Evolutionary conservation across 1,140 invertebrate genomes (phyloP).

Genomic region (Aphidius gifuensis): DNA sequence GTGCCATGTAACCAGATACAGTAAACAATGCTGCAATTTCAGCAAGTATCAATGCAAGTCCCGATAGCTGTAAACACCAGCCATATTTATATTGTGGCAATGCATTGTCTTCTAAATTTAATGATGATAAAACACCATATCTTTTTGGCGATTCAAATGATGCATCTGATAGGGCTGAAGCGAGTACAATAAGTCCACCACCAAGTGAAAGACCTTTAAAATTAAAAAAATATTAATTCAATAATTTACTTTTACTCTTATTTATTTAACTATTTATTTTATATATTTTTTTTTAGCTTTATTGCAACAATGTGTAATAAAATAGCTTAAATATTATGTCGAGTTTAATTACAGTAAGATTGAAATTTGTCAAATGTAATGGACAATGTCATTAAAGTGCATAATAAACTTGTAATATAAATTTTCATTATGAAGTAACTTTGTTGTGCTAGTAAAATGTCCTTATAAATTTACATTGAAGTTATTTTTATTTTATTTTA

Average conservation of each 20-base stretch:
- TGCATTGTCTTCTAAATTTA: conserved; percentile 43
- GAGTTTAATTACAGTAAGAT: no score
- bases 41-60: conserved; percentile 63
- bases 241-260: not conserved
- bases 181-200: conserved; percentile 63
- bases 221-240: conserved; percentile 2
- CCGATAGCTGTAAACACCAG: conserved; percentile 69
- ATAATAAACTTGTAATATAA: no score
- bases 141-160: conserved; percentile 55
- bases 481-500: no score
- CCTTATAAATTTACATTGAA: no score
- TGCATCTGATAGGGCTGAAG: conserved; percentile 63
- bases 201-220: conserved; percentile 63
- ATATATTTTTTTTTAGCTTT: not conserved
- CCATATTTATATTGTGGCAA: conserved; percentile 65
- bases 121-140: conserved; percentile 46
- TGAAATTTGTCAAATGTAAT: no score
- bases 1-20: conserved; percentile 62
- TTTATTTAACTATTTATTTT: conserved; percentile 4
- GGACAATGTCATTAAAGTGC: no score
- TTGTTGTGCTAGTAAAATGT: no score
- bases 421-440: no score
- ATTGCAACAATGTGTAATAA: no score
- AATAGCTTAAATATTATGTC: no score
- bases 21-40: conserved; percentile 65